A percentile compares a stretch with the other conserved stretches of the same genome.
Evolutionary conservation across 2,888 invertebrate species (phyloP).

Genomic region (Lithodes maja): DNA sequence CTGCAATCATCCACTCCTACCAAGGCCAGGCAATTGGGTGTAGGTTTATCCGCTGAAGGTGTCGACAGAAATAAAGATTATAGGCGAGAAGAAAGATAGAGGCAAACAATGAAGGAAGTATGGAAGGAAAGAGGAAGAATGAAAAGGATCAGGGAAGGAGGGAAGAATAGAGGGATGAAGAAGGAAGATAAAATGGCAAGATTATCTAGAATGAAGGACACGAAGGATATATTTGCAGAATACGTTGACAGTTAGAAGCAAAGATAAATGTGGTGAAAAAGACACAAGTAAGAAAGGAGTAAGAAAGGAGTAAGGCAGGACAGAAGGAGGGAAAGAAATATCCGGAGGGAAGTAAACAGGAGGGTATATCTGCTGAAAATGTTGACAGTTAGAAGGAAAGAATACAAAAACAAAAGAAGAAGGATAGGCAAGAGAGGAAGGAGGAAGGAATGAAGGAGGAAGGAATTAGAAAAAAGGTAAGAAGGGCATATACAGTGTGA

Average conservation of each 20-base stretch:
- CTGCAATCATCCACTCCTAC: not conserved
- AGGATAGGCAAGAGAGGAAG: not conserved
- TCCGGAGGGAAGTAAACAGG: not conserved
- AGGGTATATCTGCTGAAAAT: not conserved
- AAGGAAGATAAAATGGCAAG: not conserved
- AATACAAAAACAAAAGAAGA: not conserved
- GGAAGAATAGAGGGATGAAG: not conserved
- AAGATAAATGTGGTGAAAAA: not conserved
- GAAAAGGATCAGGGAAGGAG: not conserved
- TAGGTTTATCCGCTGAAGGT: not conserved
- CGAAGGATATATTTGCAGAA: too few species aligned
- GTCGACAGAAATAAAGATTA: not conserved
- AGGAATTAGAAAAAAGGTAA: not conserved
- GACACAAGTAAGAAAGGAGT: not conserved
- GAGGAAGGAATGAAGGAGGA: not conserved
- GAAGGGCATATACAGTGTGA: not conserved
- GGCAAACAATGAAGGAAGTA: not conserved
- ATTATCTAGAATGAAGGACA: too few species aligned
- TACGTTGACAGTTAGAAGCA: too few species aligned
- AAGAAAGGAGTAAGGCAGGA: not conserved
- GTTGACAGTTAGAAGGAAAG: not conserved
- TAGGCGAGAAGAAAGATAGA: not conserved
- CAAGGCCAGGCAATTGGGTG: not conserved
- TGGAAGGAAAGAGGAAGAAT: not conserved
- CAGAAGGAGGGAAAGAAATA: not conserved